Conservation (phyloP, 2,113 vertebrate species). For the Limnothrissa miodon region DNA sequence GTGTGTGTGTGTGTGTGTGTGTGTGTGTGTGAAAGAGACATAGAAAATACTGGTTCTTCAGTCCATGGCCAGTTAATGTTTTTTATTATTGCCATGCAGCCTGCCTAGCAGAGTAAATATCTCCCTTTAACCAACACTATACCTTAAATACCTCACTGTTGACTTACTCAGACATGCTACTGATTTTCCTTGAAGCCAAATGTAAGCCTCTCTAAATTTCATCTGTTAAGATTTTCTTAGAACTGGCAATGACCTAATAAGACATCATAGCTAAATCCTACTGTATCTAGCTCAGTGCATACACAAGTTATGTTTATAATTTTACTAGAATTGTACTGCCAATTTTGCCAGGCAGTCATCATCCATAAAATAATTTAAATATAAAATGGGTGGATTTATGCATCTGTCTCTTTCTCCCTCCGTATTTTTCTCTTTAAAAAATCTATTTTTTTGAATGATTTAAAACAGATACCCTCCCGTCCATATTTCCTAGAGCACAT, state of each 20-base stretch:
- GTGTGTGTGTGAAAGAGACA: not conserved
- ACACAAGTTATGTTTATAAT: not conserved
- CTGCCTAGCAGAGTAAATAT: not conserved
- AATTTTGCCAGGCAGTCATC: not conserved
- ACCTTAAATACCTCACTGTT: not conserved
- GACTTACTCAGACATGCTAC: not conserved
- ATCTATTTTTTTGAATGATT: not conserved
- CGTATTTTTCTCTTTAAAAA: not conserved
- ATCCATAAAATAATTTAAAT: constrained; percentile 1
- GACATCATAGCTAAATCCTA: not conserved
- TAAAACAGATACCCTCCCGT: not conserved
- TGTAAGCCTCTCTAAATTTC: not conserved
- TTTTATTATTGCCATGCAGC: not conserved
- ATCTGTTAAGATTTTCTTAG: not conserved
- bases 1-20: not conserved
- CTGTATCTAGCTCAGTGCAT: not conserved
- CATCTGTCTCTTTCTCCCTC: not conserved
- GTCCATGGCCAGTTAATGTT: not conserved
- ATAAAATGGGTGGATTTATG: not conserved
- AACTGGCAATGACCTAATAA: not conserved
- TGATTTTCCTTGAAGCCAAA: not conserved
- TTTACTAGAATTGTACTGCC: not conserved
- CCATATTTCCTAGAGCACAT: not conserved
- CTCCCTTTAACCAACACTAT: not conserved
- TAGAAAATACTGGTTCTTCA: not conserved